Evolutionary conservation across 2,113 vertebrate species (phyloP).

Genomic region (Narcine bancroftii): DNA sequence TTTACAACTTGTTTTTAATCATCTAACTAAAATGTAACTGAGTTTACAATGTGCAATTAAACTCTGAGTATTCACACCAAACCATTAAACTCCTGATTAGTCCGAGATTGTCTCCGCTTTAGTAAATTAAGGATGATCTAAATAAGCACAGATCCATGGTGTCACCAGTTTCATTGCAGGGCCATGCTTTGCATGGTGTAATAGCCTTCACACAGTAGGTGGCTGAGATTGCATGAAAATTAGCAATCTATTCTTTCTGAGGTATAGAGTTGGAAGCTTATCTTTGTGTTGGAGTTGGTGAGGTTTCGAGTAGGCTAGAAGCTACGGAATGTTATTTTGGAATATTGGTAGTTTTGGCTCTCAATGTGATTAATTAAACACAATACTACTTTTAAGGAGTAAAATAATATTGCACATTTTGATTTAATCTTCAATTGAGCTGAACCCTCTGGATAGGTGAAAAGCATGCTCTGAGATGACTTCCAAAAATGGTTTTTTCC

Average conservation of each 20-base stretch:
- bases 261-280: neutral
- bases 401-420: neutral
- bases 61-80: neutral
- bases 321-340: neutral
- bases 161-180: neutral
- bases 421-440: neutral
- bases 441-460: too few species aligned
- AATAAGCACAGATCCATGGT: neutral
- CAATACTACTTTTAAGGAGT: neutral
- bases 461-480: too few species aligned
- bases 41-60: neutral
- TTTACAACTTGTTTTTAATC: neutral
- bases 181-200: neutral
- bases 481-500: too few species aligned
- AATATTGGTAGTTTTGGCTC: neutral
- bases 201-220: neutral
- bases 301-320: neutral
- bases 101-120: neutral
- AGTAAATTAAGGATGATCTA: neutral
- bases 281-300: neutral
- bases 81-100: neutral
- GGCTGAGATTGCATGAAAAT: too few species aligned
- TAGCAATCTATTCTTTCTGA: too few species aligned
- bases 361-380: neutral
- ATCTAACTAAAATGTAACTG: neutral